These are phyloP conservation scores for Ochropacha duplaris DNA, from an alignment of 2,888 invertebrate genomes.

Conservation along the genomic window DNA sequence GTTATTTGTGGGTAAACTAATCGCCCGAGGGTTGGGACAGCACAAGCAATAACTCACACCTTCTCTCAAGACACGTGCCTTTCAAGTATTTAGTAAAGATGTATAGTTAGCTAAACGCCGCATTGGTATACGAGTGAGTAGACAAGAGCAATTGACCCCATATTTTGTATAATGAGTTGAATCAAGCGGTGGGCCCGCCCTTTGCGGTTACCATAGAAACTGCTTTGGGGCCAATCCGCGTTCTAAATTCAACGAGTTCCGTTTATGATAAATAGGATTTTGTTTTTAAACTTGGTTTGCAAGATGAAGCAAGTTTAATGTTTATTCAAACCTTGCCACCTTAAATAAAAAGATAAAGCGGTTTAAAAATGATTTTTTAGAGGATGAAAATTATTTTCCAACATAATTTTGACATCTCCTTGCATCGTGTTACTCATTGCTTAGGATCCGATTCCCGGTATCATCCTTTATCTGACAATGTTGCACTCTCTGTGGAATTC, in stretches of 20 bases:
- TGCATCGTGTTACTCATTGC: no score
- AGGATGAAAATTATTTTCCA: no score
- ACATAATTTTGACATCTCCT: no score
- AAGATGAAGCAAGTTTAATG: no score
- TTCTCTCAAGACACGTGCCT: background rate
- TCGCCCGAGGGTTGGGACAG: background rate
- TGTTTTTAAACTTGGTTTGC: background rate
- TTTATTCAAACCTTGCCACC: no score
- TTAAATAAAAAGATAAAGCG: no score
- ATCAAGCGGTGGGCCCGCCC: conserved; percentile 32
- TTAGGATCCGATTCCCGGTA: no score
- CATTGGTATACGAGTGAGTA: no score
- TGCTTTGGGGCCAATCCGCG: conserved; percentile 48
- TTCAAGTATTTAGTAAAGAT: background rate
- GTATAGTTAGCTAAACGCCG: no score
- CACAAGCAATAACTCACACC: background rate
- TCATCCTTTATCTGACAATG: no score
- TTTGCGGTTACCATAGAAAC: conserved; percentile 51
- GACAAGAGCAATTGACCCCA: conserved; percentile 33
- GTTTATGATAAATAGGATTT: conserved; percentile 25
- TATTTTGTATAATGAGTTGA: conserved; percentile 33
- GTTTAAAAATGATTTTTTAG: no score
- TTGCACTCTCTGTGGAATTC: no score
- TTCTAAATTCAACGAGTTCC: conserved; percentile 52
- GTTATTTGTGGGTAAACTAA: background rate